Conservation (phyloP, 2,113 vertebrate species). For the Planiliza haematocheilus region DNA sequence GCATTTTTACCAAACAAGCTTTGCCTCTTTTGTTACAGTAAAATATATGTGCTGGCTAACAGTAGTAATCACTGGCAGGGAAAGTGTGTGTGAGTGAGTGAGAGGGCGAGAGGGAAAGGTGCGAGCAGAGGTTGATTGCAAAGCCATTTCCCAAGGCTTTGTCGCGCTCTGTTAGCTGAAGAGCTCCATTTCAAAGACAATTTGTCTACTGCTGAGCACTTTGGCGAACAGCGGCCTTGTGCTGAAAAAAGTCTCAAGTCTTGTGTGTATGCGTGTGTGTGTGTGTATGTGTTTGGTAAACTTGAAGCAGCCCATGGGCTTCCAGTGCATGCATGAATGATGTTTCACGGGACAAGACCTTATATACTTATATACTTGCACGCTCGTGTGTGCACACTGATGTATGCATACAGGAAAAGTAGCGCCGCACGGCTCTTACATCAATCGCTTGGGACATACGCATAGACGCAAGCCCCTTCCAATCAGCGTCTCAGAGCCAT, state of each 20-base stretch:
- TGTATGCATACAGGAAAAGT: neutral
- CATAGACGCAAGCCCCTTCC: slow-evolving; percentile 20
- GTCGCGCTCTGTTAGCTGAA: slow-evolving; percentile 65
- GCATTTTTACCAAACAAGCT: slow-evolving; percentile 16
- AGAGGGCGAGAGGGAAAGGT: slow-evolving; percentile 50
- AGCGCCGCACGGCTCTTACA: neutral
- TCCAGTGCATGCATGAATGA: neutral
- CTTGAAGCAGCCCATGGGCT: neutral
- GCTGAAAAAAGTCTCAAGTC: slow-evolving; percentile 8
- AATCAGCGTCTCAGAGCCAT: slow-evolving; percentile 51
- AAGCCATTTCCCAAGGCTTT: slow-evolving; percentile 69
- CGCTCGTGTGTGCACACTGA: too few relatives aligned
- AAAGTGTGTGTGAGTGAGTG: slow-evolving; percentile 15
- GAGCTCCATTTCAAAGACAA: slow-evolving; percentile 72
- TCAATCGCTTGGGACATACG: slow-evolving; percentile 30
- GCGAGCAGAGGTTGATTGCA: slow-evolving; percentile 69
- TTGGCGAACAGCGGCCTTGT: slow-evolving; percentile 47
- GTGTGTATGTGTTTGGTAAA: slow-evolving; percentile 8
- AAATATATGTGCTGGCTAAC: slow-evolving; percentile 45
- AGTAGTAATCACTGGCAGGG: slow-evolving; percentile 16
- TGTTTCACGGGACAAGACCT: neutral
- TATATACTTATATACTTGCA: too few relatives aligned
- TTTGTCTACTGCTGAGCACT: slow-evolving; percentile 66
- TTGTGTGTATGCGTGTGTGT: slow-evolving; percentile 17
- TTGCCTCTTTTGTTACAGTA: slow-evolving; percentile 25